Evolutionary conservation across 1,140 invertebrate genomes (phyloP), one percentile per base, ranked within the genome.

Genomic region (Drosophila aff.): DNA sequence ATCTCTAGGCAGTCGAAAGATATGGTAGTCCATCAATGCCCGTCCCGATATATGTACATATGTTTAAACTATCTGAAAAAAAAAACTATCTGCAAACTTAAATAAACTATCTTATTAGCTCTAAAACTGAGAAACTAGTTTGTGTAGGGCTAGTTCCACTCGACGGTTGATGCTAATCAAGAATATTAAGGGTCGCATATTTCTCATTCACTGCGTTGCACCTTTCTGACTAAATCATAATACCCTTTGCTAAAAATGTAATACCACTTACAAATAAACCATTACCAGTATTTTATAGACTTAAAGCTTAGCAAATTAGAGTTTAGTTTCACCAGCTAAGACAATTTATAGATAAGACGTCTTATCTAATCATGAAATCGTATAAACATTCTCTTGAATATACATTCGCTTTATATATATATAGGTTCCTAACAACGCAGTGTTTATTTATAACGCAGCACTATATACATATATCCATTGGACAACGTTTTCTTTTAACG

Each of bases 371-470:
- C 63, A 44, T 15, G 16, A 3, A 18, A 44, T 10, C 33, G 26
- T 44, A 49, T 50, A 49, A 40, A 26, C 18, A n/a, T 36, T 31
- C n/a, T 40, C 36, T 40, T 40, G 4, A 11, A 36, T 65, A 26
- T 57, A 73, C 43, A 47, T 21, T 28, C 6, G 9, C 36, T 18
- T 46, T 68, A 41, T 57, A 55, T 43, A 59, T 18, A 61, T 73
- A 65, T 64, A 63, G 44, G 44, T 64, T 68, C 50, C 23, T 18
- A 44, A 10, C 26, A 63, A 31, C 8, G 52, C 60, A 43, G 5
- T 60, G 21, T 59, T 65, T 82, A 82, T 82, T 82, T 79, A 71
- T 82, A 80, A 65, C 43, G 13, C 15, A 9, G 4, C 11, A 78
- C 57, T 68, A 49, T 3, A 40, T 40, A 15, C 7, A 53, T 53